Percentiles rank a stretch among this genome's conserved stretches.
phyloP scores from a whole-genome alignment of 1,140 invertebrate genomes.

The Meloidogyne exigua region DNA sequence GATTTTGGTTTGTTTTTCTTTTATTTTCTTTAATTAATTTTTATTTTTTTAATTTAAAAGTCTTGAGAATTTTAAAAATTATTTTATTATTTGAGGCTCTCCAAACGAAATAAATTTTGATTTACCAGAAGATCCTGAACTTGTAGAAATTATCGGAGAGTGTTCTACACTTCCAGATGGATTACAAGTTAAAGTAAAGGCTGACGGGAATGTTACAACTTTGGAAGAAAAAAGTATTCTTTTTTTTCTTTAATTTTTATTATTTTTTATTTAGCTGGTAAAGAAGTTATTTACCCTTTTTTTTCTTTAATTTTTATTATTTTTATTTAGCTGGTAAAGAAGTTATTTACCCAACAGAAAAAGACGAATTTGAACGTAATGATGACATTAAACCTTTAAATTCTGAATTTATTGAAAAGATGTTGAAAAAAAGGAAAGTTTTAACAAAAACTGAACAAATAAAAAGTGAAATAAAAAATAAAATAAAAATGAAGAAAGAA shows the following conservation, averaged over 20 bases:
- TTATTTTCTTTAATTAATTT: background rate
- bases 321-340: slow-evolving; percentile 25
- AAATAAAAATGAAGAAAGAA: background rate
- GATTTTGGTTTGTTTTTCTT: slow-evolving; percentile 37
- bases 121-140: slow-evolving; percentile 16
- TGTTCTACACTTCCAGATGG: slow-evolving; percentile 48
- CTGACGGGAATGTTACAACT: slow-evolving; percentile 41
- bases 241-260: too few species aligned
- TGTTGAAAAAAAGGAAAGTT: slow-evolving; percentile 3
- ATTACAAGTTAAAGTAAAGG: slow-evolving; percentile 37
- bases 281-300: background rate
- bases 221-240: slow-evolving; percentile 43
- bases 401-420: background rate
- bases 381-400: slow-evolving; percentile 20
- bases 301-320: background rate
- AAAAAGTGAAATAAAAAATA: background rate
- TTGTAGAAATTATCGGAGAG: slow-evolving; percentile 38
- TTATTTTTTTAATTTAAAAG: background rate
- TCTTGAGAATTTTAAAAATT: too few species aligned
- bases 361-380: slow-evolving; percentile 10
- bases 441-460: background rate
- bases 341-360: slow-evolving; percentile 14
- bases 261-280: slow-evolving; percentile 7
- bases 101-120: slow-evolving; percentile 36
- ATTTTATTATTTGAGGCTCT: slow-evolving; percentile 20